A percentile compares a stretch with the other conserved stretches of the same genome.
Evolutionary conservation across 2,113 vertebrate genomes (phyloP).

Genomic region (Anthoscopus minutus): DNA sequence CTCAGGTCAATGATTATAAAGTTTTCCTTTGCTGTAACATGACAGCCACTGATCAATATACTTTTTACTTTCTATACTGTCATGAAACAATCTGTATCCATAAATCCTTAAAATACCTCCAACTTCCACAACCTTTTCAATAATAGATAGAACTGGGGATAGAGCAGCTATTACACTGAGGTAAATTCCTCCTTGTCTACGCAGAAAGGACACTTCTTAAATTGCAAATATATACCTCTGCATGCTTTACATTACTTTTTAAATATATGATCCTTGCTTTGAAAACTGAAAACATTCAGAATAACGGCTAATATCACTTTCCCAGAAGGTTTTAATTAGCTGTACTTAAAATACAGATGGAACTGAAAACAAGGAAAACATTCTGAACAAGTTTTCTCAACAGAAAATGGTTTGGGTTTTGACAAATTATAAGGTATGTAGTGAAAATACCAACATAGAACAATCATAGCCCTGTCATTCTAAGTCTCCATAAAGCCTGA

Average conservation of each 20-base stretch:
- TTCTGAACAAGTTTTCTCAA: not conserved
- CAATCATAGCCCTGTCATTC: not conserved
- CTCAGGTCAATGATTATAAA: not conserved
- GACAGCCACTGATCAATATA: not conserved
- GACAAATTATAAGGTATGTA: not conserved
- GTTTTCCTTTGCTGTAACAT: not conserved
- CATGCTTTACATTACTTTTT: not conserved
- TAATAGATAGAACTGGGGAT: not conserved
- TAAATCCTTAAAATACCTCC: not conserved
- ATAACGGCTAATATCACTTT: not conserved
- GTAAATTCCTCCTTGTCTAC: not conserved
- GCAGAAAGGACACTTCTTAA: not conserved
- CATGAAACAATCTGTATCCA: not conserved
- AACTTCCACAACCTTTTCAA: not conserved
- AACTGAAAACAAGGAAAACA: not conserved
- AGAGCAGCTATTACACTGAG: not conserved
- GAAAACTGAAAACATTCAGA: not conserved
- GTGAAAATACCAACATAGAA: not conserved
- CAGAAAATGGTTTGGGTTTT: not conserved
- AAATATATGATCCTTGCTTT: not conserved
- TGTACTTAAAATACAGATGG: not conserved
- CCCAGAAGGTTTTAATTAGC: not conserved
- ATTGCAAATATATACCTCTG: not conserved
- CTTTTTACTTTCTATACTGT: not conserved
- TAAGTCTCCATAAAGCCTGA: not conserved